phyloP scores from a whole-genome alignment of 2,797 vertebrate genomes.

The Crenichthys baileyi region DNA sequence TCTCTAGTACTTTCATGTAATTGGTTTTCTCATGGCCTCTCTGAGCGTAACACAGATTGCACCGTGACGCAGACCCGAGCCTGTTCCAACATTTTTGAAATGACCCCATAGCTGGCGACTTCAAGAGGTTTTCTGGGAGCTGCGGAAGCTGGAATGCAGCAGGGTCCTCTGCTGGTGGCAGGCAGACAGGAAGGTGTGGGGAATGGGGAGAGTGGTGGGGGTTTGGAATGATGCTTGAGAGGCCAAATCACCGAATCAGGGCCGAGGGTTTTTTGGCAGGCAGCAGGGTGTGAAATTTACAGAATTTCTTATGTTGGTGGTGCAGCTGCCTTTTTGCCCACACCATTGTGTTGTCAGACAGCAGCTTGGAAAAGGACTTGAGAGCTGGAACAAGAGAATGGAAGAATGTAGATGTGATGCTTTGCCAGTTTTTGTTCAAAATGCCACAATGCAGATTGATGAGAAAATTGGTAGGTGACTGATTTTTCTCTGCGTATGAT shows the following conservation, averaged over 20 bases:
- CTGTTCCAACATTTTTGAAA: constrained; percentile 85
- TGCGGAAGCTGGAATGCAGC: constrained; percentile 62
- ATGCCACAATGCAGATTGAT: constrained; percentile 48
- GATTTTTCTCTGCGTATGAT: constrained; percentile 45
- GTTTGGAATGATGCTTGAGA: constrained; percentile 77
- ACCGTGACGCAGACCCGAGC: constrained; percentile 76
- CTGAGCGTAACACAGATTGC: constrained; percentile 53
- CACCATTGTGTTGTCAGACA: constrained; percentile 71
- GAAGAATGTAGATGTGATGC: constrained; percentile 79
- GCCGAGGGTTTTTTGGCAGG: constrained; percentile 86
- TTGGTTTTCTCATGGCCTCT: constrained; percentile 54
- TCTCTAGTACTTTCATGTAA: constrained; percentile 42
- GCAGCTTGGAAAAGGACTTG: constrained; percentile 40
- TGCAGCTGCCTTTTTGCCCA: constrained; percentile 85
- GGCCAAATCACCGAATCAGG: constrained; percentile 86
- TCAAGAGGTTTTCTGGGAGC: constrained; percentile 65
- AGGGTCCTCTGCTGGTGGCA: constrained; percentile 63
- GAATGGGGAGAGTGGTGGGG: not conserved
- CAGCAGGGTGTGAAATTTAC: constrained; percentile 89
- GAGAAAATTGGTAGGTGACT: constrained; percentile 37
- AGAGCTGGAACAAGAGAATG: constrained; percentile 40
- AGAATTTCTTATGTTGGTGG: constrained; percentile 85
- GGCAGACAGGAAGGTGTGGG: constrained; percentile 24
- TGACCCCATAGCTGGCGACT: constrained; percentile 82
- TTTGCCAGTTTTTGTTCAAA: constrained; percentile 53